Base-by-base conservation (phyloP, 1,140 invertebrate genomes). In the Laupala kohalensis region DNA sequence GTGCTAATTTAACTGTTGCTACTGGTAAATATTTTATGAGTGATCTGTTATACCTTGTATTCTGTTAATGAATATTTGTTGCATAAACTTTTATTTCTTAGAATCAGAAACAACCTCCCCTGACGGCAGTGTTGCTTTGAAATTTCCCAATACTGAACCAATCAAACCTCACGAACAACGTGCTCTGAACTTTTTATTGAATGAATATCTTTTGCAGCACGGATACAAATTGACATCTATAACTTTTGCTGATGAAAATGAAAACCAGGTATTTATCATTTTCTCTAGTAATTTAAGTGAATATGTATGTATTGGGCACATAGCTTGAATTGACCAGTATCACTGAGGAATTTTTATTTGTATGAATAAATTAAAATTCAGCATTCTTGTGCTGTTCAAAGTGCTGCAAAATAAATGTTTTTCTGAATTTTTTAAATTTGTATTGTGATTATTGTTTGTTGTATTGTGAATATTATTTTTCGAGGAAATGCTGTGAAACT, bases 231-330 rank as follows among this genome's bases (percentile, higher is more conserved):
- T 96, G 19, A 94, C 93, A 6, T 93, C 92, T 0, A 94, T 95
- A 62, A 95, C 94, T 26, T 96, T 95, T 83, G 89, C 92, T 66
- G 94, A 96, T 85, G 93, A 96, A 84, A 94, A 94, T 85, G 91
- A 92, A 78, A 86, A 93, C 78, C 92, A 94, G 84, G 89, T 90
- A 81, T 66, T 29, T 72, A 24, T 66, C 13, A 64, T 13, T 13
- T 13, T 53, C 19, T 13, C 9, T 9, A 2, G 9, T 0, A 9
- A 13, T 53, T 2, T 53, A 53, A 53, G 4, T 6, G 4, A 53
- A 13, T 19, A 53, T 6, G 30, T 37, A 15, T 37, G 30, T 6
- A 37, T 37, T 37, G 15, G 6, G 30, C 15, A 6, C 6, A 6
- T 37, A 15, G 6, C 6, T 37, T 6, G 30, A 37, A 53, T 53